A percentile compares a stretch with the other conserved stretches of the same genome.
These are phyloP conservation scores for Chamaea fasciata DNA, from an alignment of 2,113 vertebrate genomes.

Conservation along the genomic window DNA sequence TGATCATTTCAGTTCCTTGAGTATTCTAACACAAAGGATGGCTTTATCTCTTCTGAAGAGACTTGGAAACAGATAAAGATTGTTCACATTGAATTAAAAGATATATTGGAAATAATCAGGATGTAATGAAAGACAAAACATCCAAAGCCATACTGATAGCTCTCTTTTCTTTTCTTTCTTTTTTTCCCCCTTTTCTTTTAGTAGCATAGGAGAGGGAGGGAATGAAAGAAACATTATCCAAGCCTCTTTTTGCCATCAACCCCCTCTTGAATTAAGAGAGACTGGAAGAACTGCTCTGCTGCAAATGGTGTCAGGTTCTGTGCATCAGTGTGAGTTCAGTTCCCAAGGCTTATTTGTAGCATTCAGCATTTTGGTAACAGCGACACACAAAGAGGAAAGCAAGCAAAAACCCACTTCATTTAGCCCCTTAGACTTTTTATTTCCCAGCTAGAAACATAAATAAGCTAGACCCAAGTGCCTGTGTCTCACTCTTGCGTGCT, in stretches of 20 bases:
- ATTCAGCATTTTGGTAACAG: constrained; percentile 3
- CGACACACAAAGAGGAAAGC: not conserved
- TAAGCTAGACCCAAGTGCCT: not conserved
- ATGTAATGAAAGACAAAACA: not conserved
- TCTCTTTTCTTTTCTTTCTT: not conserved
- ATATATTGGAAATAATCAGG: not conserved
- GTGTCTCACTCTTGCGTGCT: not conserved
- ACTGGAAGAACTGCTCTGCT: not conserved
- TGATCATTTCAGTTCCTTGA: not conserved
- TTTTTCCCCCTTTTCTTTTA: not conserved
- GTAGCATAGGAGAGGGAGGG: not conserved
- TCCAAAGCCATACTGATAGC: not conserved
- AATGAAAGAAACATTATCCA: not conserved
- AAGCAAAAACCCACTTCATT: not conserved
- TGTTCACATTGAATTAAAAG: not conserved
- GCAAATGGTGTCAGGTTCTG: not conserved
- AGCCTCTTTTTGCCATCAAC: not conserved
- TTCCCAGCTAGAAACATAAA: not conserved
- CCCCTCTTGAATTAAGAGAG: not conserved
- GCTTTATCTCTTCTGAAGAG: not conserved
- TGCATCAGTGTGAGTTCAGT: not conserved
- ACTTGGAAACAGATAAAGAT: not conserved
- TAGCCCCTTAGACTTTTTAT: not conserved
- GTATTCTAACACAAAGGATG: not conserved
- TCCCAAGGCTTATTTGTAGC: not conserved